A percentile compares a stretch with the other conserved stretches of the same genome.
phyloP scores from a whole-genome alignment of 2,888 invertebrate species.

The Brenthis ino region DNA sequence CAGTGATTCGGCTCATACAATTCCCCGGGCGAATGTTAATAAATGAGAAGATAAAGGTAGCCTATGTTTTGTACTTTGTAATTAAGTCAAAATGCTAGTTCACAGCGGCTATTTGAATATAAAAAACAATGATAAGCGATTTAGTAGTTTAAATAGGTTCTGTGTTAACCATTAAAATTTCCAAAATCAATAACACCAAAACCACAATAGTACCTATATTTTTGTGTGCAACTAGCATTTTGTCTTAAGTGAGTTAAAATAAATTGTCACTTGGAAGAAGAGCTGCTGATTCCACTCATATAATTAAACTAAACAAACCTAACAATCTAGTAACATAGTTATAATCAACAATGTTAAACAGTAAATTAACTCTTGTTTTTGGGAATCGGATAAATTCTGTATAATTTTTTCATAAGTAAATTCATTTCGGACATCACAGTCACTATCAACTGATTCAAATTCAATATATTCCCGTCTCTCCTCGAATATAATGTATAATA shows the following conservation, averaged over 20 bases:
- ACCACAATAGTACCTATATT: slow-evolving; percentile 3
- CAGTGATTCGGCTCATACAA: slow-evolving; percentile 57
- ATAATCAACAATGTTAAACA: slow-evolving; percentile 64
- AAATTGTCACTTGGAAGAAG: slow-evolving; percentile 53
- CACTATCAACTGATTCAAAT: slow-evolving; percentile 31
- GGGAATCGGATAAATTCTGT: slow-evolving; percentile 40
- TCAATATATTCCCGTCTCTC: slow-evolving; percentile 32
- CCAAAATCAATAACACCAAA: slow-evolving; percentile 21
- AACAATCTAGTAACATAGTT: slow-evolving; percentile 59
- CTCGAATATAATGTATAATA: slow-evolving; percentile 46
- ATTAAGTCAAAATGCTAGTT: slow-evolving; percentile 60
- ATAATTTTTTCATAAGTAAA: slow-evolving; percentile 52
- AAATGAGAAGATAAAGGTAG: slow-evolving; percentile 60
- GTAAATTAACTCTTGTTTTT: slow-evolving; percentile 41
- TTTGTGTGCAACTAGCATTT: slow-evolving; percentile 39
- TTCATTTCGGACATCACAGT: slow-evolving; percentile 50
- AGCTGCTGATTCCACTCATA: slow-evolving; percentile 71
- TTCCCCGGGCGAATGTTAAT: slow-evolving; percentile 61
- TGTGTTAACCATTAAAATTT: slow-evolving; percentile 18
- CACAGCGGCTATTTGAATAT: slow-evolving; percentile 23
- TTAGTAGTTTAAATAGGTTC: slow-evolving; percentile 15
- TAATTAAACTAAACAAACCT: slow-evolving; percentile 68
- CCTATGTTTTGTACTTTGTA: slow-evolving; percentile 79
- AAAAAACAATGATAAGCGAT: slow-evolving; percentile 16
- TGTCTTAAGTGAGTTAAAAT: slow-evolving; percentile 40